Percentiles rank a stretch among this genome's conserved stretches.
Conservation (phyloP, 2,797 vertebrate genomes). For the Galaxias olidus region DNA sequence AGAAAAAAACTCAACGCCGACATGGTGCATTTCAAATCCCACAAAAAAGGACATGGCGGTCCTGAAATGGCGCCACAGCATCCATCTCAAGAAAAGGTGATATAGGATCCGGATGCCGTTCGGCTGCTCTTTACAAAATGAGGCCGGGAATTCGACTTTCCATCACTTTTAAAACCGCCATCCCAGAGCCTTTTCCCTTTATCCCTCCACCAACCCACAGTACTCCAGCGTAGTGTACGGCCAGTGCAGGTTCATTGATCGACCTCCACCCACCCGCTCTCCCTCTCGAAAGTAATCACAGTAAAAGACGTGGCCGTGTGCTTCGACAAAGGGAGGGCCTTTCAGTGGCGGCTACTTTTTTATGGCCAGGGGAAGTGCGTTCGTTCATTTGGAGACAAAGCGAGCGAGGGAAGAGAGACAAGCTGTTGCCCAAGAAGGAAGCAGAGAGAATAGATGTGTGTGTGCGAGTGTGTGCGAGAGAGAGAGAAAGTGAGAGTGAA, state of each 20-base stretch:
- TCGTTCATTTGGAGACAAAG: neutral
- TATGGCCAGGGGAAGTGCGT: slow-evolving; percentile 13
- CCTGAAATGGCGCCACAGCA: too few species aligned
- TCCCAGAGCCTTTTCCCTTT: too few species aligned
- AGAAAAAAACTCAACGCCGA: too few species aligned
- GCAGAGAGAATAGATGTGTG: slow-evolving; percentile 1
- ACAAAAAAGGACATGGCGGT: too few species aligned
- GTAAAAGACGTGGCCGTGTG: neutral
- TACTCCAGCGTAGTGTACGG: neutral
- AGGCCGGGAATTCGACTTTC: neutral
- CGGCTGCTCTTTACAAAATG: too few species aligned
- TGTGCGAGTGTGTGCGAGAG: slow-evolving; percentile 1
- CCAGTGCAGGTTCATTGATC: slow-evolving; percentile 3
- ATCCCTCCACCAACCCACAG: neutral
- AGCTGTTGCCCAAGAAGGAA: neutral
- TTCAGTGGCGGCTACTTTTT: slow-evolving; percentile 1
- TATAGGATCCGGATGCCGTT: too few species aligned
- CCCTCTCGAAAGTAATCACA: slow-evolving; percentile 2
- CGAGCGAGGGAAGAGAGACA: slow-evolving; percentile 8
- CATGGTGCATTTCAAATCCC: too few species aligned
- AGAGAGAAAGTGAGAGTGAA: too few species aligned
- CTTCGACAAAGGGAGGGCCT: slow-evolving; percentile 5
- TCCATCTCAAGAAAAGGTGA: too few species aligned
- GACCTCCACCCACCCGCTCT: neutral
- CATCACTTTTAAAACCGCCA: neutral